Conservation (phyloP, 2,888 invertebrate species). For the Drosophila mettleri region DNA sequence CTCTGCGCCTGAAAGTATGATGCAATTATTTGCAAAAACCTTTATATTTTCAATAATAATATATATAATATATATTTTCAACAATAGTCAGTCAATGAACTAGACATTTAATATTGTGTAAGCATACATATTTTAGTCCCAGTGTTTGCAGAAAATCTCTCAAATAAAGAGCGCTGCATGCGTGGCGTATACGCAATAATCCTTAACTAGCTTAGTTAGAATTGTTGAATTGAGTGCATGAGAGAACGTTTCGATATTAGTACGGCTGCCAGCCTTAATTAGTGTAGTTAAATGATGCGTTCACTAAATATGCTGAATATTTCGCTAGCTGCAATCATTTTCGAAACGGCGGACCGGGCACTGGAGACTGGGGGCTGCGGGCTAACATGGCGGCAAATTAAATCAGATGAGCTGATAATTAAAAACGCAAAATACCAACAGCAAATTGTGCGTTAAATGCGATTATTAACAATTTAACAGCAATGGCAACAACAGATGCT, state of each 20-base stretch:
- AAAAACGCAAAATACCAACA: constrained; percentile 53
- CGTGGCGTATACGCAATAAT: constrained; percentile 38
- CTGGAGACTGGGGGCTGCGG: too few species aligned
- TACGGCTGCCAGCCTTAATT: constrained; percentile 39
- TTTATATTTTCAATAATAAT: background rate
- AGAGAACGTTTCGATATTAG: constrained; percentile 15
- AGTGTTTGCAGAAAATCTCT: constrained; percentile 2
- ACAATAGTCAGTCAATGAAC: background rate
- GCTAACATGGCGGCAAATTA: constrained; percentile 29
- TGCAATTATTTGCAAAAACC: background rate
- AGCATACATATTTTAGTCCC: constrained; percentile 11
- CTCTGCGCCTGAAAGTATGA: constrained; percentile 18
- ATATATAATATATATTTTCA: too few species aligned
- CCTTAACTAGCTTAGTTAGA: background rate
- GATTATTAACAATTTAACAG: constrained; percentile 3
- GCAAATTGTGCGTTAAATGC: constrained; percentile 42
- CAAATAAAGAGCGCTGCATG: background rate
- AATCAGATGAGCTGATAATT: constrained; percentile 63
- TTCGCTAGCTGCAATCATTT: constrained; percentile 33
- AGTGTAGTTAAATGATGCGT: constrained; percentile 37
- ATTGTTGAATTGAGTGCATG: constrained; percentile 5
- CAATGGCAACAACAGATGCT: constrained; percentile 1
- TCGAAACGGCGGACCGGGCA: background rate
- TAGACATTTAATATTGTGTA: background rate
- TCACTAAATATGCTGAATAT: constrained; percentile 12